Conservation (phyloP, 2,797 vertebrate genomes). For the Chromis chromis region DNA sequence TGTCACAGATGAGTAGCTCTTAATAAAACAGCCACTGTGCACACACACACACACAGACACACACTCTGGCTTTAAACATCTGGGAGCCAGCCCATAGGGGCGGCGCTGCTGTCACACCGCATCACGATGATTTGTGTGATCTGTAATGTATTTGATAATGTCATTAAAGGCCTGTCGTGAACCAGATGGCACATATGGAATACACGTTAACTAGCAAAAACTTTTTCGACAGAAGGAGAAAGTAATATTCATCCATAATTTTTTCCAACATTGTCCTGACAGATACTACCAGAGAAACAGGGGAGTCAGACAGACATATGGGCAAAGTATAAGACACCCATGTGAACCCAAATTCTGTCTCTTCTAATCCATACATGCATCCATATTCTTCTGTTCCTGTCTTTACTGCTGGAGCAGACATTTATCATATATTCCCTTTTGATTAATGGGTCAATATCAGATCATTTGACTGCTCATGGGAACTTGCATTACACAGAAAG, state of each 20-base stretch:
- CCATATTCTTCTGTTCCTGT: background rate
- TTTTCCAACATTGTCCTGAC: constrained; percentile 23
- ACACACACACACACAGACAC: constrained; percentile 15
- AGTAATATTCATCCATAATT: constrained; percentile 32
- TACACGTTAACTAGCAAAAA: constrained; percentile 51
- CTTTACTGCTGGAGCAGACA: background rate
- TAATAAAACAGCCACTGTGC: constrained; percentile 22
- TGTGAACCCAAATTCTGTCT: background rate
- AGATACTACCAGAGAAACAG: constrained; percentile 16
- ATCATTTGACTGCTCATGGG: constrained; percentile 20
- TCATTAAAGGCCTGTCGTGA: constrained; percentile 61
- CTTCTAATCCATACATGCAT: background rate
- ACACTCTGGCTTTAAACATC: constrained; percentile 51
- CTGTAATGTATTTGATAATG: constrained; percentile 78
- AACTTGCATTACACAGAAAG: background rate
- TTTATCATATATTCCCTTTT: background rate
- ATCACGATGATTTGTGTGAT: constrained; percentile 75
- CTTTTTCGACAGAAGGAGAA: constrained; percentile 15
- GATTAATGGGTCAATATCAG: background rate
- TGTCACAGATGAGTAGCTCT: constrained; percentile 38
- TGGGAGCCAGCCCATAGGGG: constrained; percentile 50
- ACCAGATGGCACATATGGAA: constrained; percentile 76
- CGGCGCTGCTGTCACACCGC: constrained; percentile 61
- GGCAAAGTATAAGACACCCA: constrained; percentile 3
- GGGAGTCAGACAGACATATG: constrained; percentile 14